Evolutionary conservation across 2,888 invertebrate species (phyloP).

Genomic region (Linyphia triangularis): DNA sequence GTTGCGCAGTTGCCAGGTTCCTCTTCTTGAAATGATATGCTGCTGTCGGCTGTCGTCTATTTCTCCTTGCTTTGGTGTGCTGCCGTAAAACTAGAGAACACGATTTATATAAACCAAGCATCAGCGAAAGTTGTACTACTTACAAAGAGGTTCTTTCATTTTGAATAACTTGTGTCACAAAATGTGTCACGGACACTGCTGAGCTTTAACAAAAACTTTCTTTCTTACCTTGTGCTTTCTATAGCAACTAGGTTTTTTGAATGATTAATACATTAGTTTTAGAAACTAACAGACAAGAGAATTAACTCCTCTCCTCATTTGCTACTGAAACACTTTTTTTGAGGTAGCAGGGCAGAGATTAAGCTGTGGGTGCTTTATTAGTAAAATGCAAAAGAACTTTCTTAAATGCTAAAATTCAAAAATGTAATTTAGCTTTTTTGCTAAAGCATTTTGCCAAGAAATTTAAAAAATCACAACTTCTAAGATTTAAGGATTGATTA

Average conservation of each 20-base stretch:
- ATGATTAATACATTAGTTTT: constrained; percentile 25
- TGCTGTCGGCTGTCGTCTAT: constrained; percentile 19
- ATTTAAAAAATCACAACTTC: too few species aligned
- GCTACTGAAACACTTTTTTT: too few species aligned
- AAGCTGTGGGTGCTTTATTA: too few species aligned
- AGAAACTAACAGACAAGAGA: not conserved
- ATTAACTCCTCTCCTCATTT: not conserved
- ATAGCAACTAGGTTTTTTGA: constrained; percentile 4
- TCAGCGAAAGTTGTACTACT: constrained; percentile 38
- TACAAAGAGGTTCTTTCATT: constrained; percentile 66
- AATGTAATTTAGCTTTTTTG: too few species aligned
- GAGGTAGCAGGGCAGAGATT: too few species aligned
- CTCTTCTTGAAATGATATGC: constrained; percentile 50
- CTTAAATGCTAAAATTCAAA: too few species aligned
- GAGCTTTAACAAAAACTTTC: constrained; percentile 25
- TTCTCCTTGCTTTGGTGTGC: constrained; percentile 19
- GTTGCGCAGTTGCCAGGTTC: constrained; percentile 73
- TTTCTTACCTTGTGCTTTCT: constrained; percentile 13
- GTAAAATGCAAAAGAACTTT: too few species aligned
- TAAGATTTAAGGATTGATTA: too few species aligned
- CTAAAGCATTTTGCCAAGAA: too few species aligned
- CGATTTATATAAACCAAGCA: constrained; percentile 72
- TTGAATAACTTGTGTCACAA: constrained; percentile 63
- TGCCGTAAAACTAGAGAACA: constrained; percentile 36
- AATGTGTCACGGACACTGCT: constrained; percentile 54